Conservation (phyloP, 1,140 invertebrate species). For the Littorina saxatilis region DNA sequence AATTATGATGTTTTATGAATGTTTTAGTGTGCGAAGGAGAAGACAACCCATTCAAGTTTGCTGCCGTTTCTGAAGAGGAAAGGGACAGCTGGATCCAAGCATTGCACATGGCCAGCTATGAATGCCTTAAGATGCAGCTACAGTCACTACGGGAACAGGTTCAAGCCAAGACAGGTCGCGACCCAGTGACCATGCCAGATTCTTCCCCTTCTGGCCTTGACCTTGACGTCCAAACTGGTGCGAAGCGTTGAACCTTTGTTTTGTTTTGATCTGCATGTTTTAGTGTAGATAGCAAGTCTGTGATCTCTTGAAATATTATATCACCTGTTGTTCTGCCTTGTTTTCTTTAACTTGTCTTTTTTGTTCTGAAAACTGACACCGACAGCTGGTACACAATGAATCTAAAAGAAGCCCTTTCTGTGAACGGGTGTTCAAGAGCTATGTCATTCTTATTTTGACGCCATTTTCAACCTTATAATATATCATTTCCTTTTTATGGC, state of each 20-base stretch:
- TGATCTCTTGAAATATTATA: no score
- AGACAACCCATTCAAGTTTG: constrained; percentile 83
- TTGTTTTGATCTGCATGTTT: neutral
- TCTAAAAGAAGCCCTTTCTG: no score
- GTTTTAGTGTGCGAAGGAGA: constrained; percentile 86
- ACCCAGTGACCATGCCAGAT: constrained; percentile 63
- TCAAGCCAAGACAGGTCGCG: constrained; percentile 67
- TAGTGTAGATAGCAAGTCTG: neutral
- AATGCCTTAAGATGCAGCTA: constrained; percentile 87
- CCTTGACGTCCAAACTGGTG: constrained; percentile 63
- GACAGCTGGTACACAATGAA: no score
- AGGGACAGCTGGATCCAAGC: constrained; percentile 91
- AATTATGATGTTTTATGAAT: no score
- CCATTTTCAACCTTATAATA: no score
- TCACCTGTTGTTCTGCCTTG: no score
- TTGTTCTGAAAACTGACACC: neutral
- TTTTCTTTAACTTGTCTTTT: neutral
- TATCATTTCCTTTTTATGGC: no score
- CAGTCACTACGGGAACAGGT: constrained; percentile 80
- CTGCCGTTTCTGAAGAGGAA: constrained; percentile 87
- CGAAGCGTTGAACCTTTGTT: constrained; percentile 31
- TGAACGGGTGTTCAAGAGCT: no score
- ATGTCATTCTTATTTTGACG: no score
- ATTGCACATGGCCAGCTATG: constrained; percentile 90
- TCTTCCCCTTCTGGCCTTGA: constrained; percentile 62